Conservation (phyloP, 2,797 vertebrate genomes). For the Sciurus carolinensis region DNA sequence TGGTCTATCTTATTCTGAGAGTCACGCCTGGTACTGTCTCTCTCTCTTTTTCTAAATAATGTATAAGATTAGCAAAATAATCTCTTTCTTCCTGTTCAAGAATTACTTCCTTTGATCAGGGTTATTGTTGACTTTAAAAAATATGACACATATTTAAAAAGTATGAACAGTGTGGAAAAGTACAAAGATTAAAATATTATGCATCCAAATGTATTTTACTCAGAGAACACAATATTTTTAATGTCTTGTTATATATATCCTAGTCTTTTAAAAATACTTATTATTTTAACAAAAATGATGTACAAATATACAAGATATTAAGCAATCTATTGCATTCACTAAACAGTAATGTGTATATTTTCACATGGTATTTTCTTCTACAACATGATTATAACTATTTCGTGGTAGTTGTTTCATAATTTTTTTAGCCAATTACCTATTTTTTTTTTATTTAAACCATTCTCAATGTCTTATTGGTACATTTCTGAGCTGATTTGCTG, state of each 20-base stretch:
- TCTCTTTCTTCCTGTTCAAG: not conserved
- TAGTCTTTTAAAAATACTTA: conserved; percentile 30
- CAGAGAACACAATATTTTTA: conserved; percentile 17
- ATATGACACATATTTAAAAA: not conserved
- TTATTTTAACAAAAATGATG: not conserved
- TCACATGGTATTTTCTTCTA: conserved; percentile 20
- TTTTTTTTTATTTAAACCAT: conserved; percentile 38
- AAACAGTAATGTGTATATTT: not conserved
- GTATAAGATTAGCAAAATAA: not conserved
- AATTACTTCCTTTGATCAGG: conserved; percentile 10
- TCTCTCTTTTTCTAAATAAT: not conserved
- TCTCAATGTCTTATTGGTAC: not conserved
- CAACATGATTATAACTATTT: not conserved
- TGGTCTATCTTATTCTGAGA: not conserved
- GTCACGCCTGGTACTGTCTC: not conserved
- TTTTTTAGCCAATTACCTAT: conserved; percentile 26
- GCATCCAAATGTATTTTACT: not conserved
- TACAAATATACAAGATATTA: not conserved
- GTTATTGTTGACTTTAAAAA: conserved; percentile 29
- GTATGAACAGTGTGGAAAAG: not conserved
- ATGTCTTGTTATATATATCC: not conserved
- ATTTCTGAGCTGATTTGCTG: not conserved
- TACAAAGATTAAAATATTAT: not conserved
- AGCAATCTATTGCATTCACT: not conserved
- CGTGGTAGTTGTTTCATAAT: not conserved